Percentiles rank a stretch among this genome's conserved stretches.
These are phyloP conservation scores for Lophotriccus pileatus DNA, from an alignment of 2,797 vertebrate genomes.

Conservation along the genomic window DNA sequence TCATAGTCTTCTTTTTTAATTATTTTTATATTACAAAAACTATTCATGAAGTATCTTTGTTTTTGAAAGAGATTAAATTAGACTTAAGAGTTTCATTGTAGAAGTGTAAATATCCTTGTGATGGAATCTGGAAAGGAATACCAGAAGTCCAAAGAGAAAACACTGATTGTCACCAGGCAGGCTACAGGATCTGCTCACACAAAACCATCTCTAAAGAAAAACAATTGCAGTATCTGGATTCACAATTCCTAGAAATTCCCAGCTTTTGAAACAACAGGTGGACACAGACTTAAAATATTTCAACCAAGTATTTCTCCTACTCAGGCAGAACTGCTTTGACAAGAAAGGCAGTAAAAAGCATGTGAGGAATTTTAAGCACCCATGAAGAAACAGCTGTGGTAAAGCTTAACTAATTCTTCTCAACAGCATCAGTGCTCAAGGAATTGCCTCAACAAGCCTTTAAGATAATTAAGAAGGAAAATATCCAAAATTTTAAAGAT, in stretches of 20 bases:
- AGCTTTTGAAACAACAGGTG: constrained; percentile 16
- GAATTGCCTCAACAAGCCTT: neutral
- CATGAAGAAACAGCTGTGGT: constrained; percentile 31
- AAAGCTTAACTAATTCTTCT: constrained; percentile 17
- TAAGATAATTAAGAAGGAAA: neutral
- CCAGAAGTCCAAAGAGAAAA: neutral
- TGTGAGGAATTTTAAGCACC: constrained; percentile 5
- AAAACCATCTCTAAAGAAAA: neutral
- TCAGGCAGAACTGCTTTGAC: neutral
- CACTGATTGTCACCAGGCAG: neutral
- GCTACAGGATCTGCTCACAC: neutral
- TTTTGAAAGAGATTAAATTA: neutral
- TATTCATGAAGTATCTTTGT: neutral
- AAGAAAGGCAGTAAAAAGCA: constrained; percentile 5
- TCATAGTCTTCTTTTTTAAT: neutral
- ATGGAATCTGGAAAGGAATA: neutral
- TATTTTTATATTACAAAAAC: neutral
- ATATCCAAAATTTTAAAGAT: neutral
- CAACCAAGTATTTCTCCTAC: neutral
- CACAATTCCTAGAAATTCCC: constrained; percentile 27
- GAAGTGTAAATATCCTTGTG: neutral
- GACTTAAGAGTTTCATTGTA: neutral
- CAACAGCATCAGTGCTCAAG: neutral
- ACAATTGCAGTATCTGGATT: neutral
- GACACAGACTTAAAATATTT: neutral